phyloP scores from a whole-genome alignment of 1,140 invertebrate species.

The Steinernema feltiae region DNA sequence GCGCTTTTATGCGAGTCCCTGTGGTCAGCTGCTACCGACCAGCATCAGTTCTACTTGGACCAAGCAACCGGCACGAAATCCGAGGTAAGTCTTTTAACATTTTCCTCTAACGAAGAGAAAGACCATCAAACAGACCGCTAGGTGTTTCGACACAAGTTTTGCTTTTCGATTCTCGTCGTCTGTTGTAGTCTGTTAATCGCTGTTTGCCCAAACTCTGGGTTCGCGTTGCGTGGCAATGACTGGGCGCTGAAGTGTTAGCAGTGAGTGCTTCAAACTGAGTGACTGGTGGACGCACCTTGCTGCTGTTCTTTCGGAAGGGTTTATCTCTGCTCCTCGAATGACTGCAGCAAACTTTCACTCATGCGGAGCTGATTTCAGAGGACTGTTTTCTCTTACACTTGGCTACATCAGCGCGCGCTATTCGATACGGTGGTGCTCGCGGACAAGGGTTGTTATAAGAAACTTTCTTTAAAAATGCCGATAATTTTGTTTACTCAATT shows the following conservation, averaged over 20 bases:
- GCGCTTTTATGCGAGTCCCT: background rate
- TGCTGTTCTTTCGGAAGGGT: background rate
- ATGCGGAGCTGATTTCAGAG: no score
- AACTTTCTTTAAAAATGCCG: background rate
- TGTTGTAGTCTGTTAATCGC: background rate
- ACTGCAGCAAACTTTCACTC: no score
- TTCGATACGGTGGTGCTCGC: no score
- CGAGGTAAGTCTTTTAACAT: background rate
- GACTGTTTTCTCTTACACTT: no score
- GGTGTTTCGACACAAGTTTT: background rate
- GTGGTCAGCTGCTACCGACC: background rate
- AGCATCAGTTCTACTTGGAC: constrained; percentile 10
- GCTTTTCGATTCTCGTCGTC: background rate
- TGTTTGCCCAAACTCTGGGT: constrained; percentile 13
- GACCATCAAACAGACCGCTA: no score
- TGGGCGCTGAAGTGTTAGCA: background rate
- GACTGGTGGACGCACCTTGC: background rate
- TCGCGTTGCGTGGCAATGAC: constrained; percentile 9
- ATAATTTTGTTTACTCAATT: background rate
- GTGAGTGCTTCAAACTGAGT: background rate
- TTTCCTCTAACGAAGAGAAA: no score
- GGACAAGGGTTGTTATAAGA: background rate
- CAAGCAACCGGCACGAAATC: background rate
- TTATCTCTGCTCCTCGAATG: no score
- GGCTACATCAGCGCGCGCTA: no score